Conservation (phyloP, 2,797 vertebrate species). For the Botia almorhae region DNA sequence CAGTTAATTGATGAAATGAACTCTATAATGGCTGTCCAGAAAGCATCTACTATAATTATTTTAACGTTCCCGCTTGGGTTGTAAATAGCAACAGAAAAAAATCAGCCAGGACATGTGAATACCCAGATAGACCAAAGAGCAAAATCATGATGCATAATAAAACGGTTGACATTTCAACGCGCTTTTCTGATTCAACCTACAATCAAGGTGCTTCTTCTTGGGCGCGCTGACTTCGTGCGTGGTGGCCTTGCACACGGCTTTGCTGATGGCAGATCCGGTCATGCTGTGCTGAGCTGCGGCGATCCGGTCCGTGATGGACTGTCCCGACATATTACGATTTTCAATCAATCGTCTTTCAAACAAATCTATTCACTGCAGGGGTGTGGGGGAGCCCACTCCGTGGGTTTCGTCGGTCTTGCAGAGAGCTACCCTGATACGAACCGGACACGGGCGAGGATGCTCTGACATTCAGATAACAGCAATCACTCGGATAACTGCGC, state of each 20-base stretch:
- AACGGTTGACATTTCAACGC: conserved; percentile 43
- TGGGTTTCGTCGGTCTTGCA: conserved; percentile 43
- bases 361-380: conserved; percentile 55
- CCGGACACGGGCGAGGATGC: conserved; percentile 53
- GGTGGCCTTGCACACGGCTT: conserved; percentile 90
- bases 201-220: conserved; percentile 91
- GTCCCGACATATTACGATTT: conserved; percentile 83
- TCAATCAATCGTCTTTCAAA: conserved; percentile 44
- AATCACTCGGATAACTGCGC: conserved; percentile 41
- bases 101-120: background rate
- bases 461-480: conserved; percentile 60
- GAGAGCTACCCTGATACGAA: conserved; percentile 51
- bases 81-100: conserved; percentile 7
- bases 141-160: conserved; percentile 16
- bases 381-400: conserved; percentile 47
- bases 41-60: conserved; percentile 16
- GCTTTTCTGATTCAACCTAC: conserved; percentile 78
- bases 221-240: conserved; percentile 90
- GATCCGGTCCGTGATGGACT: conserved; percentile 92
- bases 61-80: conserved; percentile 11
- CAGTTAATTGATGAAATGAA: conserved; percentile 52
- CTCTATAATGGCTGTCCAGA: conserved; percentile 37
- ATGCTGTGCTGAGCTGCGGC: conserved; percentile 92
- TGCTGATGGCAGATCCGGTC: conserved; percentile 89
- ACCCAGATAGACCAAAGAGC: background rate